Conservation (phyloP, 1,140 invertebrate species). For the Ylistrum balloti region DNA sequence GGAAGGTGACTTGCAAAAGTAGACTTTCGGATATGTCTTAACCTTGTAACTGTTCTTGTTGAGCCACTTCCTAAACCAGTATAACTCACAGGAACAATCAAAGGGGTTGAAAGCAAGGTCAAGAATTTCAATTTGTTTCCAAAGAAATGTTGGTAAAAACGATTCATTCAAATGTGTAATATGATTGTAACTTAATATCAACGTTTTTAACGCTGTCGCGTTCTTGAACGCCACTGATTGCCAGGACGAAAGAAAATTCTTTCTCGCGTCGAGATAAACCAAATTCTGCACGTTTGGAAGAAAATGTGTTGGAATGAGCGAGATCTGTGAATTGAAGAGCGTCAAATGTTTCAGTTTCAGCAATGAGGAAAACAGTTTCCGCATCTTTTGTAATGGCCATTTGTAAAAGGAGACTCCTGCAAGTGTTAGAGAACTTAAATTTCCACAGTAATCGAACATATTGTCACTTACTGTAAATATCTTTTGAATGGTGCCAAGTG, state of each 20-base stretch:
- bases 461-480: background rate
- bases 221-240: background rate
- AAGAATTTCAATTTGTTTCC: background rate
- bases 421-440: background rate
- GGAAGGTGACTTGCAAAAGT: background rate
- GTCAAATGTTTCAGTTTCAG: background rate
- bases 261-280: background rate
- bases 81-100: conserved; percentile 43
- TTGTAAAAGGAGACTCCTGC: background rate
- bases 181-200: background rate
- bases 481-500: background rate
- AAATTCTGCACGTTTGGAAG: background rate
- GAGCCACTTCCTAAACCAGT: conserved; percentile 50
- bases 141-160: conserved; percentile 30
- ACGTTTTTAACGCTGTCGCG: background rate
- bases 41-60: background rate
- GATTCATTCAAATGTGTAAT: background rate
- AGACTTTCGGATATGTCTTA: background rate
- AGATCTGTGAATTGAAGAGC: background rate
- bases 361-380: background rate
- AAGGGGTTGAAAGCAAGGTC: conserved; percentile 43
- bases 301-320: background rate
- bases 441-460: background rate
- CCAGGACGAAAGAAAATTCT: background rate
- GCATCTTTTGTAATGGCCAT: background rate